A percentile compares a stretch with the other conserved stretches of the same genome.
Conservation (phyloP, 2,113 vertebrate species). For the Gymnobelideus leadbeateri region DNA sequence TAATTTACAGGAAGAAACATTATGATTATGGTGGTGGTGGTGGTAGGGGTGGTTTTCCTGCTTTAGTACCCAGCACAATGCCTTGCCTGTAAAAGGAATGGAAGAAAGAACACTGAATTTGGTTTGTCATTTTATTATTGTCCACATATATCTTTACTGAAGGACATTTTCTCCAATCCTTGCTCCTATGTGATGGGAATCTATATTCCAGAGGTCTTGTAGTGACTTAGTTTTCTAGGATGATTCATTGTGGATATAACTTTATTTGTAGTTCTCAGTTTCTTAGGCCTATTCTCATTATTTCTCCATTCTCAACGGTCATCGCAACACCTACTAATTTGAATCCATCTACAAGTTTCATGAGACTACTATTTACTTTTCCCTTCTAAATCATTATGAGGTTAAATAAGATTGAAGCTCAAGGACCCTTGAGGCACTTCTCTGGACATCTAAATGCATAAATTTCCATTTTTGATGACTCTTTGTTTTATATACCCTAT, state of each 20-base stretch:
- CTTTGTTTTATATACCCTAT: background rate
- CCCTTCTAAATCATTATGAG: background rate
- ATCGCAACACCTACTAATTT: background rate
- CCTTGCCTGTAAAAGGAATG: background rate
- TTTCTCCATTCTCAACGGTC: slow-evolving; percentile 26
- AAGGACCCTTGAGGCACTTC: background rate
- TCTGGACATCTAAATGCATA: background rate
- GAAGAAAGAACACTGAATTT: background rate
- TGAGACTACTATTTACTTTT: slow-evolving; percentile 7
- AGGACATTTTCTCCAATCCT: background rate
- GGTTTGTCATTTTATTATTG: background rate
- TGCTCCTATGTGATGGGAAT: background rate
- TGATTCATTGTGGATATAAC: background rate
- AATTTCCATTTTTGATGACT: slow-evolving; percentile 13
- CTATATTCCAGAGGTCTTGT: slow-evolving; percentile 2
- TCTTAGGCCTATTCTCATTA: background rate
- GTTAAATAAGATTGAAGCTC: background rate
- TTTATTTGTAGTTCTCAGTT: slow-evolving; percentile 3
- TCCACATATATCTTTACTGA: slow-evolving; percentile 2
- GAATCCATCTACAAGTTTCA: slow-evolving; percentile 11
- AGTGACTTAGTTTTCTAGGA: slow-evolving; percentile 14
- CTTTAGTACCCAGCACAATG: background rate
- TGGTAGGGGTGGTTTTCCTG: background rate
- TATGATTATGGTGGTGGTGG: background rate
- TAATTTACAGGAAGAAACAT: background rate